Conservation (phyloP, 2,888 invertebrate genomes). For the Eupithecia pulchellata region DNA sequence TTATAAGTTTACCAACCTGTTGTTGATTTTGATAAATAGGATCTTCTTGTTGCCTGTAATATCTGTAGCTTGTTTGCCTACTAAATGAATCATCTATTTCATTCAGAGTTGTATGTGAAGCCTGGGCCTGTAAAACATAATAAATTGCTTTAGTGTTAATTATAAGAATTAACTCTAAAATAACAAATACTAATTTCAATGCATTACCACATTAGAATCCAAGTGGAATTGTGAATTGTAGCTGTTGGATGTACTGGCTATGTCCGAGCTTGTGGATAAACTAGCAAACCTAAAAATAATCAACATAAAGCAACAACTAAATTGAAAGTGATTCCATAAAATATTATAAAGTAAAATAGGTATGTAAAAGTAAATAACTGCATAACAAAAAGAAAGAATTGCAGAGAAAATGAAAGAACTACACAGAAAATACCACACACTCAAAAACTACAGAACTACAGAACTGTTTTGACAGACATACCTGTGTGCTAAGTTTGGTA, state of each 20-base stretch:
- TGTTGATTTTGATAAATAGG: slow-evolving; percentile 83
- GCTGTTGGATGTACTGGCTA: slow-evolving; percentile 74
- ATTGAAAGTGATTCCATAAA: not conserved
- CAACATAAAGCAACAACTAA: too few relatives aligned
- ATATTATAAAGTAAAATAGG: not conserved
- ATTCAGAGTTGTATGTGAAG: slow-evolving; percentile 78
- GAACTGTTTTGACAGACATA: slow-evolving; percentile 44
- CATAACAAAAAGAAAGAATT: not conserved
- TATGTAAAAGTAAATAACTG: not conserved
- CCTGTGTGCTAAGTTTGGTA: slow-evolving; percentile 83
- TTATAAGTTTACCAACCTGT: slow-evolving; percentile 60
- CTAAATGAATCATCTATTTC: slow-evolving; percentile 82
- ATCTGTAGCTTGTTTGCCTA: slow-evolving; percentile 78
- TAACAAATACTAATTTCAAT: not conserved
- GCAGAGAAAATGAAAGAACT: not conserved
- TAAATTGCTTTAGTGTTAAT: not conserved
- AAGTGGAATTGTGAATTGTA: slow-evolving; percentile 77
- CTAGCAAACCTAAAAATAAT: slow-evolving; percentile 88
- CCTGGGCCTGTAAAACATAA: slow-evolving; percentile 56
- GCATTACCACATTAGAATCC: slow-evolving; percentile 73
- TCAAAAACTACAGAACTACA: not conserved
- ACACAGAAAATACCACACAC: not conserved
- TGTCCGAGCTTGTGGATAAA: slow-evolving; percentile 84
- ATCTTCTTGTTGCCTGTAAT: slow-evolving; percentile 75
- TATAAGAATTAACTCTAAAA: not conserved